Base-by-base conservation (phyloP, 2,113 vertebrate species). In the Phylloscopus trochilus region DNA sequence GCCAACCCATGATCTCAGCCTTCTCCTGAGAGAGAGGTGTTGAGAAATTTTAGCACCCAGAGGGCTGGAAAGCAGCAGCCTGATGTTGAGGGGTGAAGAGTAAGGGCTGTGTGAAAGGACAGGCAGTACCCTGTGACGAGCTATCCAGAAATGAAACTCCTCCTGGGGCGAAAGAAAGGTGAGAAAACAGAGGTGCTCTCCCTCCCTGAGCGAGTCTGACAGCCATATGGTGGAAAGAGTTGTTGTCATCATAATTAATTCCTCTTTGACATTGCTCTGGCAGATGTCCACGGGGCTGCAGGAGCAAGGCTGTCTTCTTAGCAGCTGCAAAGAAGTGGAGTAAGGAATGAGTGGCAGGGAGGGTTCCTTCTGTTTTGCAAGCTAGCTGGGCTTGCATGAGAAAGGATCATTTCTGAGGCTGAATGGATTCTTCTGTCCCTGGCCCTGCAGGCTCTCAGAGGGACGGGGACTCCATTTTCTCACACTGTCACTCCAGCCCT, bases 211-310 rank as follows among this genome's bases (percentile, higher is more conserved):
- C 2, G n/a, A 28, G 62, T 78, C 76, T 83, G 86, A 83, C 80
- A 30, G 37, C 83, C 95, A 92, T 94, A 94, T 95, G 94, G 92
- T 52, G 39, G 33, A 70, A 15, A 89, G 55, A 87, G 70, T 78
- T 69, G 30, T 46, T 69, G 73, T 93, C 63, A 92, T 75, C 47
- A 11, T 83, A 90, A 88, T 59, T 77, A 90, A 70, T 77, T 92
- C 72, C 64, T 67, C 83, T 78, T 83, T 92, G 90, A 60, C 78
- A 21, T 43, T 63, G 64, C 52, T 82, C 59, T 87, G 70, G 59
- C 87, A 89, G 70, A 30, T 75, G 82, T 77, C 76, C 52, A 75
- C 56, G 11, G 47, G 67, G 77, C 56, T 92, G 75, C 72, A 90
- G 64, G 24, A 83, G 43, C 67, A 52, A 43, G 31, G 35, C 60